Conservation (phyloP, 2,113 vertebrate species). For the Cyanistes caeruleus region DNA sequence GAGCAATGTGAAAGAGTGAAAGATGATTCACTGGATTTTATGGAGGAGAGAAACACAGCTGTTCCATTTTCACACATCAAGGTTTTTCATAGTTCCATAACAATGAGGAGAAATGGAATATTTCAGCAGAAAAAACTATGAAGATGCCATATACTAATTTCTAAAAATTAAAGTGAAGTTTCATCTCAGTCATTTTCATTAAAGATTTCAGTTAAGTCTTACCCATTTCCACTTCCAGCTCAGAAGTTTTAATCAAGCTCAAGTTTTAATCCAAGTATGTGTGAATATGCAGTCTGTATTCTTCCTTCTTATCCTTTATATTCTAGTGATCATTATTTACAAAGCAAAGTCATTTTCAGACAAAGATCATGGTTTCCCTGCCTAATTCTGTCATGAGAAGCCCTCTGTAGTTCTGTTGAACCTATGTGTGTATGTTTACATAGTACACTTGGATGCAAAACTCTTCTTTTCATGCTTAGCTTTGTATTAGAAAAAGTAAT, state of each 20-base stretch:
- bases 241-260: background rate
- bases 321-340: background rate
- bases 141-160: background rate
- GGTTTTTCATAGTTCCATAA: background rate
- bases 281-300: background rate
- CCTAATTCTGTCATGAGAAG: background rate
- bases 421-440: background rate
- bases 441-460: background rate
- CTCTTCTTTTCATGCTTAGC: background rate
- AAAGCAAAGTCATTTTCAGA: background rate
- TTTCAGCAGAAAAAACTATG: background rate
- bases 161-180: background rate
- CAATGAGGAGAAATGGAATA: background rate
- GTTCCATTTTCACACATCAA: background rate
- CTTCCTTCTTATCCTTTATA: background rate
- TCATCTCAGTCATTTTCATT: background rate
- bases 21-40: background rate
- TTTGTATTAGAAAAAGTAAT: background rate
- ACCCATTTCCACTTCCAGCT: background rate
- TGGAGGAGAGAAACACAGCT: background rate
- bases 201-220: background rate
- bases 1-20: background rate
- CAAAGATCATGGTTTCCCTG: background rate
- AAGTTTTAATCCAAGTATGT: background rate
- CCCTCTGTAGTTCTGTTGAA: background rate